These are phyloP conservation scores for Gallinago media DNA, from an alignment of 2,113 vertebrate species.

Conservation along the genomic window DNA sequence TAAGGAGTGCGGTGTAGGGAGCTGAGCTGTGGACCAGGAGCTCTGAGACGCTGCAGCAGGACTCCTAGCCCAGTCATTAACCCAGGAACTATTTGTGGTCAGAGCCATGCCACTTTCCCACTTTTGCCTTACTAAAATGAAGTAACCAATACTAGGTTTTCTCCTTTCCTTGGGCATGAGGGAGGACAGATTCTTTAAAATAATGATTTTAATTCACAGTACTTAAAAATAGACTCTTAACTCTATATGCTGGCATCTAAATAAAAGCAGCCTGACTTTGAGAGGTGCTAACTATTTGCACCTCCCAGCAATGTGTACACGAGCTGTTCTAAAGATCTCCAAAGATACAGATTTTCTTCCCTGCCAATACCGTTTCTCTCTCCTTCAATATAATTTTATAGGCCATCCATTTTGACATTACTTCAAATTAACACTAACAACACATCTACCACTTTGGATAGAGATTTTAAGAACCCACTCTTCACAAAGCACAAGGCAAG, in stretches of 20 bases:
- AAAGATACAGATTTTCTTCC: conserved; percentile 55
- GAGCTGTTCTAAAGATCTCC: conserved; percentile 70
- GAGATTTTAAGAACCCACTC: conserved; percentile 18
- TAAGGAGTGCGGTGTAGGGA: fast-evolving
- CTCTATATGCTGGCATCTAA: conserved; percentile 62
- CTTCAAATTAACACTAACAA: conserved; percentile 58
- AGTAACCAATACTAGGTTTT: background rate
- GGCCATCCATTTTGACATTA: conserved; percentile 59
- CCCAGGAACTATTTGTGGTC: background rate
- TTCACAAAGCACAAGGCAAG: background rate
- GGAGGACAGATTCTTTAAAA: conserved; percentile 65
- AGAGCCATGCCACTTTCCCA: background rate
- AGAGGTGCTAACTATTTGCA: conserved; percentile 70
- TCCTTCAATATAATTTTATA: conserved; percentile 49
- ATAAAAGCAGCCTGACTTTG: conserved; percentile 72
- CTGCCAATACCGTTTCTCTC: conserved; percentile 53
- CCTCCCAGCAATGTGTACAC: conserved; percentile 62
- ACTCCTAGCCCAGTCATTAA: background rate
- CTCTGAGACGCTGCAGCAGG: fast-evolving
- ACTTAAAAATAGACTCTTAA: conserved; percentile 67
- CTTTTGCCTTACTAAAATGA: background rate
- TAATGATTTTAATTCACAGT: conserved; percentile 58
- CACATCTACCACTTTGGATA: conserved; percentile 46
- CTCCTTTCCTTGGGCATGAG: background rate
- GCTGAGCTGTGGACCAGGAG: background rate